phyloP scores from a whole-genome alignment of 1,140 invertebrate genomes.

The Galleria mellonella region DNA sequence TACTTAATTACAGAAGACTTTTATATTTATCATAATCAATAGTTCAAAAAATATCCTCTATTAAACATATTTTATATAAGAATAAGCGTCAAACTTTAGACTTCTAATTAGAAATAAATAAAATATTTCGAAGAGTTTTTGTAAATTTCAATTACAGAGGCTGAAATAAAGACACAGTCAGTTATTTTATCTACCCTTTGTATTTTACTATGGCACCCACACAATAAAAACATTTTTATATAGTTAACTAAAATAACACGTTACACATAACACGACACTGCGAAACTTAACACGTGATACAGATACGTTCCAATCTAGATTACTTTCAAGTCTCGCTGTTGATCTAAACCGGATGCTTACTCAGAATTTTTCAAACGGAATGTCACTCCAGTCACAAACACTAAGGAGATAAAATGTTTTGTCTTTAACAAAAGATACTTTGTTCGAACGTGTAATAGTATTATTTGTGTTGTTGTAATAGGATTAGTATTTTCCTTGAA shows the following conservation, averaged over 20 bases:
- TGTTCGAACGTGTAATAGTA: no score
- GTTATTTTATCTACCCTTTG: no score
- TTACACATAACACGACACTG: not conserved
- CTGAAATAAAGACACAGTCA: no score
- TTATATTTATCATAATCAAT: not conserved
- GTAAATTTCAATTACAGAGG: no score
- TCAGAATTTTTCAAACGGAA: constrained; percentile 9
- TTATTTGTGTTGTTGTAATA: not conserved
- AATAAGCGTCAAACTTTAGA: no score
- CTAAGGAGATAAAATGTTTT: constrained; percentile 8
- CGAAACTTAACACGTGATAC: no score
- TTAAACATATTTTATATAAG: not conserved
- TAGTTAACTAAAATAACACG: no score
- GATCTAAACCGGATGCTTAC: constrained; percentile 10
- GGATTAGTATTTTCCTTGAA: not conserved
- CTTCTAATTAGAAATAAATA: no score
- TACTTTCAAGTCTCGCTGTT: constrained; percentile 1
- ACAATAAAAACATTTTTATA: no score
- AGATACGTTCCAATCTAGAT: not conserved
- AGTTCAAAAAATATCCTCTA: not conserved
- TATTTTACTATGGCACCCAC: no score
- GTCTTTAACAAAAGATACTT: not conserved
- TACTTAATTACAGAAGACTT: no score
- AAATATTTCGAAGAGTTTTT: no score
- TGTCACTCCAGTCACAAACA: constrained; percentile 9